Base-by-base conservation (phyloP, 2,113 vertebrate genomes). In the Melospiza georgiana region DNA sequence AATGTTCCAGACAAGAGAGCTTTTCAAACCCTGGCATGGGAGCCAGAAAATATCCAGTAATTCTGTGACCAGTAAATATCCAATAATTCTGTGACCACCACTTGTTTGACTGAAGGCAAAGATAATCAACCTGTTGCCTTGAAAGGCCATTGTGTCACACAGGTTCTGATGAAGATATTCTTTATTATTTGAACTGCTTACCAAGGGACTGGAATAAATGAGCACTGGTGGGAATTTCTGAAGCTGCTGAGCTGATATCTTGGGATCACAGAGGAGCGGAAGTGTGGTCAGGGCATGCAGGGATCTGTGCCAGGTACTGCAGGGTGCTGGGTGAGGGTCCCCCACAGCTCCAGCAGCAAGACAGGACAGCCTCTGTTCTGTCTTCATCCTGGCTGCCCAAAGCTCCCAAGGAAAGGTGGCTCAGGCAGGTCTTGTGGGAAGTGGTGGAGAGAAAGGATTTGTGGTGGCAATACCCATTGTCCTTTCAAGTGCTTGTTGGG, bases 381-480 rank as follows among this genome's bases (percentile, higher is more conserved):
- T 10, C 55, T 76, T 28, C 19, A 6, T 39, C 43, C 43, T 54
- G 51, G 10, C 11, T 73, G 41, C 46, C 37, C 4, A 5, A 23
- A 87, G 59, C 41, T 61, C 16, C 23, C n/a, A 14, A 35, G 49
- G 41, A 65, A n/a, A 41, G 15, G 37, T 39, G 74, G 27, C 43
- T 66, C 44, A 71, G 69, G 31, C 43, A 24, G 73, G 57, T 31
- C 31, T 33, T 58, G 28, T 0, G 1, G 37, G 30, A 31, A 61
- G 35, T 8, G 27, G 9, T 69, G 19, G 20, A 78, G n/a, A 44
- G 28, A 8, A 31, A 35, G 8, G 21, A 35, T 43, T 77, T 69
- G 41, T 27, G 22, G 20, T 43, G 58, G 44, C n/a, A 71, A 13
- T n/a, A n/a, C 46, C 22, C 8, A 3, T 48, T 0, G 0, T 31